Base-by-base conservation (phyloP, 2,888 invertebrate genomes). In the Malthinus flaveolus region DNA sequence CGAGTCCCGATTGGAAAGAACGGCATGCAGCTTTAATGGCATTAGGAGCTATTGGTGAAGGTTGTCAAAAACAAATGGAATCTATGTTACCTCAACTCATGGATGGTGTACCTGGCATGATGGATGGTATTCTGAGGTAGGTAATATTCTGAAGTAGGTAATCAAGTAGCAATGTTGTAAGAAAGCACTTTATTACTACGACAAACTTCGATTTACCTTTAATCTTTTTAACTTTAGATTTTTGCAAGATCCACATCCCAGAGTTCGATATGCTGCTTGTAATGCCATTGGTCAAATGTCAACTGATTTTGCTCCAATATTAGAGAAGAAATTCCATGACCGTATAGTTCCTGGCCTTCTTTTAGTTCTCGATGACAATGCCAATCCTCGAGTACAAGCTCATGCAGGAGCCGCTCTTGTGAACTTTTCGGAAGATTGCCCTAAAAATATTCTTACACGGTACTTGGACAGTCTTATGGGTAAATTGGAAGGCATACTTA, bases 201-300 rank as follows among this genome's bases (percentile, higher is more conserved):
- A 6, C 1, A 1, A 1, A 11, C 7, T 11, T 36, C 1, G 11
- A 36, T 10, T 4, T 15, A 46, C 42, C 48, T 53, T 55, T 49
- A 54, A 64, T 54, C 51, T 34, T 48, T 68, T 72, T 74, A 10
- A 10, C 36, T 47, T 12, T 11, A 66, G 68, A 45, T 79, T 78
- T 63, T 65, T 79, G 12, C 77, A 78, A 71, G 79, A 79, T 70
- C 78, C 93, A 86, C 95, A 95, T 77, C 94, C 95, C 1, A 84
- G 95, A 65, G 96, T 96, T 0, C 85, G 98, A 56, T 97, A 97
- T 75, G 99, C 99, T 3, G 95, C 97, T 12, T 99, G 99, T 76
- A 99, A 99, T 80, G 97, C 98, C 12, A 86, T 99, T 42, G 99
- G 99, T 7, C 98, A 99, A 80, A 95, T 99, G 95, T 93, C 97